Evolutionary conservation across 2,797 vertebrate genomes (phyloP).

Genomic region (Paramormyrops hopkinsi): DNA sequence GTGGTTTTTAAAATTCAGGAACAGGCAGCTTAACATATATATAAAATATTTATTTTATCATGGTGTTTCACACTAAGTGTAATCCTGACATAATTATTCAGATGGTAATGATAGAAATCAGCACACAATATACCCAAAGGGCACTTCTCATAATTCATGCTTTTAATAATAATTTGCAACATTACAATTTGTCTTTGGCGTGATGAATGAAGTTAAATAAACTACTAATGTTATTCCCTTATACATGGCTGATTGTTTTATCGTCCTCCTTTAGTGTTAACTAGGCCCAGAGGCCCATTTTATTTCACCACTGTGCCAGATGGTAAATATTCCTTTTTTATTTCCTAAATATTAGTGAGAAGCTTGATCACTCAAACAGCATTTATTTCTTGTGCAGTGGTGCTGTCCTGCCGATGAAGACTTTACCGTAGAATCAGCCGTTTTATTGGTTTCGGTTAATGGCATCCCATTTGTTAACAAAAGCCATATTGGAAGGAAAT

Average conservation of each 20-base stretch:
- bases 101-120: background rate
- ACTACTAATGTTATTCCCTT: slow-evolving; percentile 5
- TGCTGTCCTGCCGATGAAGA: background rate
- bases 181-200: background rate
- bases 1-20: slow-evolving; percentile 7
- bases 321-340: background rate
- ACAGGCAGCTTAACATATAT: background rate
- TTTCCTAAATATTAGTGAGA: slow-evolving; percentile 2
- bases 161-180: background rate
- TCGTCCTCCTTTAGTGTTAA: slow-evolving; percentile 1
- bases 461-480: slow-evolving; percentile 13
- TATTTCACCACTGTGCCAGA: background rate
- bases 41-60: slow-evolving; percentile 17
- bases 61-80: slow-evolving; percentile 43
- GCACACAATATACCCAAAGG: background rate
- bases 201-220: slow-evolving; percentile 12
- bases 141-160: background rate
- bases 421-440: background rate
- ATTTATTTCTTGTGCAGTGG: background rate
- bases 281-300: background rate
- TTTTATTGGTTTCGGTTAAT: slow-evolving; percentile 18
- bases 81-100: slow-evolving; percentile 41
- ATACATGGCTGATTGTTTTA: background rate
- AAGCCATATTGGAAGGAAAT: slow-evolving; percentile 15
- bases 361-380: background rate